phyloP scores from a whole-genome alignment of 2,797 vertebrate species.

The Propithecus perrieri region DNA sequence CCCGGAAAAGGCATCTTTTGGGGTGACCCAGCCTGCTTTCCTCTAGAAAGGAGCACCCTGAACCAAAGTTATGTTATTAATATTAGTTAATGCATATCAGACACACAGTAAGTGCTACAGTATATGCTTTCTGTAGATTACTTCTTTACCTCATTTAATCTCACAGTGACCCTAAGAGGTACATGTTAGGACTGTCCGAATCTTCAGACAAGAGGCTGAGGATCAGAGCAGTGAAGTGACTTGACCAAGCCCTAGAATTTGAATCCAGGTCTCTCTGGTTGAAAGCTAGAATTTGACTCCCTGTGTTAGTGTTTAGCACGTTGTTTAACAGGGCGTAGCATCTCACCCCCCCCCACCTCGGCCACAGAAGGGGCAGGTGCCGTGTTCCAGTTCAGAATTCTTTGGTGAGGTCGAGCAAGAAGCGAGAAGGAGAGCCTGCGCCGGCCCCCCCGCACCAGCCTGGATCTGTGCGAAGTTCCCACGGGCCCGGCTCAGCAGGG shows the following conservation, averaged over 20 bases:
- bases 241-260: not conserved
- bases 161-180: not conserved
- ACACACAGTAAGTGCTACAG: not conserved
- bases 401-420: not conserved
- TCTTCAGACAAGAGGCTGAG: not conserved
- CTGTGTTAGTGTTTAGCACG: not conserved
- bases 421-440: not conserved
- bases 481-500: not conserved
- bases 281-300: not conserved
- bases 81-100: not conserved
- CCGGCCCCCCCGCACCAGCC: not conserved
- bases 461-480: not conserved
- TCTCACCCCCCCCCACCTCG: not conserved
- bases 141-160: not conserved
- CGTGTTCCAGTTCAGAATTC: not conserved
- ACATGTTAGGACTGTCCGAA: not conserved
- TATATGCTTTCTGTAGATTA: too few species aligned
- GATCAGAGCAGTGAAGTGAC: not conserved
- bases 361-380: not conserved
- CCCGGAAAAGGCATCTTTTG: not conserved
- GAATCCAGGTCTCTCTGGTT: not conserved
- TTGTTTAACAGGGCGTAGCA: not conserved
- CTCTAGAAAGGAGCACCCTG: not conserved
- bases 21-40: not conserved
- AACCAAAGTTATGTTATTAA: not conserved